Base-by-base conservation (phyloP, 2,888 invertebrate genomes). In the Clunio marinus region DNA sequence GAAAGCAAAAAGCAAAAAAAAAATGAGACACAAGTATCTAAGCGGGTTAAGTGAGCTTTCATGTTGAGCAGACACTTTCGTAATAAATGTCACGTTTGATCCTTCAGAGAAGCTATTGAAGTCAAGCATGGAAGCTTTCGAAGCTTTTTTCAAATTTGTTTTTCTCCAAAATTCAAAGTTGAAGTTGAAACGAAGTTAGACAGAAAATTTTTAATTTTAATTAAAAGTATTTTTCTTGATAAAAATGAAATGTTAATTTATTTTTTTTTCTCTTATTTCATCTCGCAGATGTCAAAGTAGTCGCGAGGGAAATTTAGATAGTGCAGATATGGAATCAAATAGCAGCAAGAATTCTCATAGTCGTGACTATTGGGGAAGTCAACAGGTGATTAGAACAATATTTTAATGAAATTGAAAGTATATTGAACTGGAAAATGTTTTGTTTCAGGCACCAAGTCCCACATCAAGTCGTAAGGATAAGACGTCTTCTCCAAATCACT, bases 281-380 rank as follows among this genome's bases (percentile, higher is more conserved):
- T n/a, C n/a, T n/a, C n/a, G 41, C 71, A 79, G 79, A 71, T 78
- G 78, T 69, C 78, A 79, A 70, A 78, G 76, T 71, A 79, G 79
- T 74, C 77, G 77, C 69, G 79, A 79, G 66, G 70, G 70, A 25
- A 63, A 63, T 17, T 45, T 63, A 27, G 63, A 63, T 63, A 63
- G 45, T 35, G 28, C 63, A 27, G 63, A 63, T 27, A 63, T 63
- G 63, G 63, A 63, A 63, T 63, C 63, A 45, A 63, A 63, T 46
- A 63, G 63, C 25, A 63, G 63, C 37, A 45, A 28, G 25, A 63
- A 63, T 17, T 63, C 63, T 7, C 17, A 51, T 15, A 17, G 51
- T 15, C 63, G 63, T 15, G 63, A 63, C 25, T 63, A 46, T 63
- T 45, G 45, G 63, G 37, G 46, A 7, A 63, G 27, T 63, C 63